Base-by-base conservation (phyloP, 2,113 vertebrate genomes). In the Kobus ellipsiprymnus region DNA sequence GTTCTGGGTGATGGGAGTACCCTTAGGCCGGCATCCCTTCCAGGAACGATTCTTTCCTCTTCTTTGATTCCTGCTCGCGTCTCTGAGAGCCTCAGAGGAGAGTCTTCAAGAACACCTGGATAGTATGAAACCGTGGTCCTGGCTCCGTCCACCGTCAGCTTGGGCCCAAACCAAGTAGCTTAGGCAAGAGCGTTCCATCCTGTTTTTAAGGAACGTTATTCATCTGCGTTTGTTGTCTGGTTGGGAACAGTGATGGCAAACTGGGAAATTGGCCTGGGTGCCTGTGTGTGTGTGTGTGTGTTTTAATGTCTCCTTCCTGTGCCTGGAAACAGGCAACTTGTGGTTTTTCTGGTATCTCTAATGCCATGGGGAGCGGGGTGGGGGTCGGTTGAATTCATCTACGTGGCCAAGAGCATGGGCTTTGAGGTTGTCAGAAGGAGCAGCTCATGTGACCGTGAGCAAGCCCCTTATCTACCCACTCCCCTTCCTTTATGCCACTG, bases 41-140 rank as follows among this genome's bases (percentile, higher is more conserved):
- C 0, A 33, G 97, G 97, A 98, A 98, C 95, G 84, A 11, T 54
- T 97, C 98, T 97, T 95, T 97, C 94, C 94, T 96, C 60, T 97
- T 93, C 74, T 98, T 97, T 98, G 97, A 98, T 97, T 96, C 97
- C 88, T 1, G 4, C 87, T 98, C 98, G 92, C 85, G 82, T 98
- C 98, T 96, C 30, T 90, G 95, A 92, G 97, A 1, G 4, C 14
- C 0, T 1, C 92, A 85, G 94, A 97, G 86, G 77, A 97, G 71
- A 97, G 94, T 95, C 96, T 98, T 95, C 84, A 55, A 91, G 95
- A 94, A 74, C 62, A 91, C 54, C 60, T 59, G 1, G 25, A 10
- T 64, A 44, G 36, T 89, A 83, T 74, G 91, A 80, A 93, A 95
- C 83, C 44, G 82, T 14, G 0, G 54, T 16, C 57, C 54, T 95